Percentiles rank a stretch among this genome's conserved stretches.
These are phyloP conservation scores for Xenopus borealis DNA, from an alignment of 2,113 vertebrate genomes.

Conservation along the genomic window DNA sequence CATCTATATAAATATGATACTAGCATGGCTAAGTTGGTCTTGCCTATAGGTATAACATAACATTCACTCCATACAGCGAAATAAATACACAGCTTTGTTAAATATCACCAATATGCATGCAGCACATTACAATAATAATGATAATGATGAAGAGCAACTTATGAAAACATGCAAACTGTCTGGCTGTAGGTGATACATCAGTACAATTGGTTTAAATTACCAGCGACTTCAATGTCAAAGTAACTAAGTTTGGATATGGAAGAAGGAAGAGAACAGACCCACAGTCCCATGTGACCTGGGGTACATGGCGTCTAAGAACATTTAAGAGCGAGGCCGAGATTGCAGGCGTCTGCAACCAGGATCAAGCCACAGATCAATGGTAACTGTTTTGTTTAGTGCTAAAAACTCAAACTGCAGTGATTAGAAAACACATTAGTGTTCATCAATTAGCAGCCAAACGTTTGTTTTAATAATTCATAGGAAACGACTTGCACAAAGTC, in stretches of 20 bases:
- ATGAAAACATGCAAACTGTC: background rate
- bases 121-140: too few species aligned
- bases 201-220: constrained; percentile 32
- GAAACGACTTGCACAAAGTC: constrained; percentile 85
- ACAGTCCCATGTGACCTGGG: constrained; percentile 44
- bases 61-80: too few species aligned
- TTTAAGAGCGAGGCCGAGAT: constrained; percentile 41
- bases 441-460: constrained; percentile 97
- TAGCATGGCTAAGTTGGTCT: too few species aligned
- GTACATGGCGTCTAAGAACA: constrained; percentile 43
- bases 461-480: constrained; percentile 98
- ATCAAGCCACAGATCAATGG: constrained; percentile 82
- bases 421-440: constrained; percentile 99
- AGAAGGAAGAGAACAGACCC: constrained; percentile 44
- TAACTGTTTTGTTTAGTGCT: constrained; percentile 94
- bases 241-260: constrained; percentile 59
- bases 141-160: too few species aligned
- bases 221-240: constrained; percentile 37
- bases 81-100: too few species aligned
- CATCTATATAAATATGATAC: too few species aligned
- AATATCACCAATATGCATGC: too few species aligned
- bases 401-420: constrained; percentile 98
- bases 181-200: constrained; percentile 7
- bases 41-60: too few species aligned
- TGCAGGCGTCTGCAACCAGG: constrained; percentile 66